Base-by-base conservation (phyloP, 30 jellyfish, hydroid and myxozoan genomes). In the Phacellophora camtschatica region DNA sequence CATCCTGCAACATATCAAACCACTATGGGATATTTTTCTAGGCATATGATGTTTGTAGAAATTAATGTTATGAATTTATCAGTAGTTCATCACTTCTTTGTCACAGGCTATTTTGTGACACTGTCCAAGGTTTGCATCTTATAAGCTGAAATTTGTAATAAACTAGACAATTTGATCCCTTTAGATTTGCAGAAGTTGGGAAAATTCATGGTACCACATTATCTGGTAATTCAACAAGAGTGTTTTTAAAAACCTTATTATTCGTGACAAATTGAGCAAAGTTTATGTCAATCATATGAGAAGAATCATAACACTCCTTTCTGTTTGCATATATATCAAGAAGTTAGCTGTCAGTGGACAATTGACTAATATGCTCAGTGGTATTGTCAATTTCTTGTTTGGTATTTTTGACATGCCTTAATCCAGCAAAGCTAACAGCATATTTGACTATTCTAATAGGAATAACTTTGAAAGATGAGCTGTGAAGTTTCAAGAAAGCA, bases 141-240 rank as follows among this genome's bases (percentile, higher is more conserved):
- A 70, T 18, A 39, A 76, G 68, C 20, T 56, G 55, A 58, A 30
- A 76, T 36, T 76, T 76, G 20, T 82, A 76, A 35, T 76, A 58
- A 24, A 51, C 35, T 4, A 20, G 58, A 39, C 15, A 76, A 31
- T 76, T 55, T 37, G 81, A 58, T 32, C 88, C 81, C 10, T 34
- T 50, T 55, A 49, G 67, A 35, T 36, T 37, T 55, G 88, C 27
- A 33, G 81, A 76, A 33, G 65, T 54, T 6, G 88, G 88, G 36
- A 58, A 49, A 20, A 53, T 55, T 32, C 68, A 31, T 12, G 70
- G 59, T 34, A 76, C 16, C 23, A 34, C 67, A 31, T 54, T 33
- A 24, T 55, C 32, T 41, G 36, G 24, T 8, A 41, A 46, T 27
- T 20, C 33, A 3, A n/a, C 69, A 6, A 68, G 43, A 12, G 37